A percentile compares a stretch with the other conserved stretches of the same genome.
Conservation (phyloP, 2,888 invertebrate genomes). For the Lasioglossum morio region DNA sequence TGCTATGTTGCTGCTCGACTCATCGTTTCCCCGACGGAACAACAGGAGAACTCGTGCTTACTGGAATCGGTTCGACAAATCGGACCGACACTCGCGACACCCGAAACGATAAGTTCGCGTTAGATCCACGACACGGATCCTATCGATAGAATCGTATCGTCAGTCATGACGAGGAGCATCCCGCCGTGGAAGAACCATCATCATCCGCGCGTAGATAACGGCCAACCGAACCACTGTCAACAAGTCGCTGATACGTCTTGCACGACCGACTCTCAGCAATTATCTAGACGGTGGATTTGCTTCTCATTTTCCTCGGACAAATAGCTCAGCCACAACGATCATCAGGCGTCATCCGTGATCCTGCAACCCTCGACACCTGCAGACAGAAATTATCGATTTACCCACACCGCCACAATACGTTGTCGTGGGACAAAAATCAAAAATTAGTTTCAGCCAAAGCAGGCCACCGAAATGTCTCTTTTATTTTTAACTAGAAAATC, state of each 20-base stretch:
- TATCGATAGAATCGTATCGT: slow-evolving; percentile 17
- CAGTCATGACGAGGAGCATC: slow-evolving; percentile 26
- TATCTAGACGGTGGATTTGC: slow-evolving; percentile 27
- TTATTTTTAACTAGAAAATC: too few species aligned
- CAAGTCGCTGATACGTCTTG: slow-evolving; percentile 32
- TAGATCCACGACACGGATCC: slow-evolving; percentile 24
- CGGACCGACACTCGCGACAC: slow-evolving; percentile 35
- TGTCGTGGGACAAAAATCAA: too few species aligned
- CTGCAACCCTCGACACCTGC: slow-evolving; percentile 28
- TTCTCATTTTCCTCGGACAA: slow-evolving; percentile 27
- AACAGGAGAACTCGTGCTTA: slow-evolving; percentile 17
- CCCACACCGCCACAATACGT: neutral
- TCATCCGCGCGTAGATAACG: slow-evolving; percentile 31
- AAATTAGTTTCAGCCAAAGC: too few species aligned
- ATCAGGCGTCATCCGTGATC: neutral
- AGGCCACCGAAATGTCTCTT: too few species aligned
- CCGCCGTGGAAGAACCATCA: slow-evolving; percentile 17
- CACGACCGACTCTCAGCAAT: slow-evolving; percentile 16
- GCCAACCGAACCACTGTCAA: slow-evolving; percentile 37
- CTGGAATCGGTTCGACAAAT: neutral
- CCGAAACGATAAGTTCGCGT: slow-evolving; percentile 33
- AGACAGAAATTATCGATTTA: neutral
- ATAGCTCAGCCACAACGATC: neutral
- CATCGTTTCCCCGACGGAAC: slow-evolving; percentile 47
- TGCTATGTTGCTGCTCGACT: slow-evolving; percentile 41